Base-by-base conservation (phyloP, 2,113 vertebrate species). In the Lepisosteus oculatus region DNA sequence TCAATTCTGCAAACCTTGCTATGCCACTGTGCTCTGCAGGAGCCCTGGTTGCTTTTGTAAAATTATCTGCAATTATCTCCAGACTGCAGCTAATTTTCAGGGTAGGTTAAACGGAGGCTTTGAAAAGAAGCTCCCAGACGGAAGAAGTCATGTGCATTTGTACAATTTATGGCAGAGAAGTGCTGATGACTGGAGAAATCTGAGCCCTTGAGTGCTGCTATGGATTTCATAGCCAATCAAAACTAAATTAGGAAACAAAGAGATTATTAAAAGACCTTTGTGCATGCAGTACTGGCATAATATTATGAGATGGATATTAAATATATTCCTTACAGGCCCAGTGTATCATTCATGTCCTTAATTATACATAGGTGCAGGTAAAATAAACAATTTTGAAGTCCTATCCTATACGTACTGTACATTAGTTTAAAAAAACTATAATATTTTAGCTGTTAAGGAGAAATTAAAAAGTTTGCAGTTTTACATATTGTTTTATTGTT, bases 171-270 rank as follows among this genome's bases (percentile, higher is more conserved):
- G 84, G 84, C 78, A 70, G 86, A 83, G 85, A 90, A 92, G 82
- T 89, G 93, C 93, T 93, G 92, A 94, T 87, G 89, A 76, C 61
- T 65, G 81, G 78, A 76, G 92, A 91, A 95, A 92, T 83, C 74
- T 51, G 85, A 92, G 82, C 85, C 87, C 86, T 81, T 77, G 85
- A 90, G 88, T 89, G 82, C 85, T 76, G 69, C 79, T 84, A 61
- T 79, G 85, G 87, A 90, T 92, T 93, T 95, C 86, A 86, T 83
- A 87, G 81, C 92, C 91, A 94, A 90, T 94, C 92, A 90, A 91
- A 92, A 85, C 85, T 90, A 89, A 94, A 93, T 92, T 90, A 94
- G 90, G 92, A 92, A 92, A 90, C 85, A 81, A 87, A 88, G 65
- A 77, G 88, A 88, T 90, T 91, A 93, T 92, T 93, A 93, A 89